phyloP scores from a whole-genome alignment of 2,113 vertebrate species.

The Bambusicola thoracicus region DNA sequence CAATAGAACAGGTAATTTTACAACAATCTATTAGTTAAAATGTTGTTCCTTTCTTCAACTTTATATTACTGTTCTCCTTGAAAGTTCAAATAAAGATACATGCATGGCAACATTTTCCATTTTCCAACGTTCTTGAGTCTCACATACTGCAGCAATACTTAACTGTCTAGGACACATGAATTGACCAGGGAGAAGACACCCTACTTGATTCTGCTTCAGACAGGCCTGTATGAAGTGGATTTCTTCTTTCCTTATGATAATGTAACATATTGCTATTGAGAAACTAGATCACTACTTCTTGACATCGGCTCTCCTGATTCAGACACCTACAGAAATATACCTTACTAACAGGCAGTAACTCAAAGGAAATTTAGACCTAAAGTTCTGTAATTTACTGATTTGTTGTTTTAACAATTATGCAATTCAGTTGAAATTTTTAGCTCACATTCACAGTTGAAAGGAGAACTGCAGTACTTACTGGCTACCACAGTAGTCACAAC shows the following conservation, averaged over 20 bases:
- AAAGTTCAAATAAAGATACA: neutral
- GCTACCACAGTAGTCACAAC: neutral
- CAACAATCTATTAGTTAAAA: neutral
- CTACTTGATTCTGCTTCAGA: neutral
- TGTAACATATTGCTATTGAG: neutral
- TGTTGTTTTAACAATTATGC: neutral
- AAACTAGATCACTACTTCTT: neutral
- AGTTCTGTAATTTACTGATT: neutral
- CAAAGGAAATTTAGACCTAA: neutral
- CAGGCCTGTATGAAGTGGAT: neutral
- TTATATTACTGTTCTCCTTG: neutral
- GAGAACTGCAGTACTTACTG: neutral
- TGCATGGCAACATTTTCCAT: neutral
- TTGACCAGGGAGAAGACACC: neutral
- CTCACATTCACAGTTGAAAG: neutral
- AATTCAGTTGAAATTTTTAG: neutral
- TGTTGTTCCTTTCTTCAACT: neutral
- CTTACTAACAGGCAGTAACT: accelerated
- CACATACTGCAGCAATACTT: neutral
- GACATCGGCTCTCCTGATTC: neutral
- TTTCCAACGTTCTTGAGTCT: neutral
- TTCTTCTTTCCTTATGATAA: neutral
- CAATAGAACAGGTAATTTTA: neutral
- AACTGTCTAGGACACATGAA: neutral
- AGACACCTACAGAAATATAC: accelerated